Evolutionary conservation across 2,797 vertebrate genomes (phyloP).

Genomic region (Phrynocephalus forsythii): DNA sequence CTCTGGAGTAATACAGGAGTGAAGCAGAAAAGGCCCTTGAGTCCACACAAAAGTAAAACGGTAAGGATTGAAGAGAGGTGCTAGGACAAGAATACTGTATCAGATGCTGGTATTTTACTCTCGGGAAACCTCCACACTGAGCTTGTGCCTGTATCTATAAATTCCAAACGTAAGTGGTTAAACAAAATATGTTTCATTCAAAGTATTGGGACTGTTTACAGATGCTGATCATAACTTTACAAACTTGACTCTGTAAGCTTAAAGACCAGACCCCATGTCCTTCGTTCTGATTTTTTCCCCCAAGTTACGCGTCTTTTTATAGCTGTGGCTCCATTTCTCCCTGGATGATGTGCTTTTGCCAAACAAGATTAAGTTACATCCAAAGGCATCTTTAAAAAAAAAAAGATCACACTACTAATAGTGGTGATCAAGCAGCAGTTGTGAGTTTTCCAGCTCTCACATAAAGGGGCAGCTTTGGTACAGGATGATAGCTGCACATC

Average conservation of each 20-base stretch:
- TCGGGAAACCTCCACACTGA: neutral
- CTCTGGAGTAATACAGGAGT: neutral
- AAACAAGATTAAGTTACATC: neutral
- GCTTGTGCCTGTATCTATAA: neutral
- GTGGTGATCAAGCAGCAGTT: neutral
- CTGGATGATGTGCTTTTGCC: neutral
- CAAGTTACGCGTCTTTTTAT: neutral
- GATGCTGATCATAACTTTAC: neutral
- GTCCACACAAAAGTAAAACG: neutral
- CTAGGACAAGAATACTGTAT: neutral
- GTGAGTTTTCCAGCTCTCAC: too few species aligned
- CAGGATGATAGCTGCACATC: neutral
- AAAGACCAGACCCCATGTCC: too few species aligned
- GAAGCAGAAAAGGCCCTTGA: neutral
- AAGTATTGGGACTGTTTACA: neutral
- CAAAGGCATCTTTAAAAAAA: neutral
- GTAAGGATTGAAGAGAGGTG: neutral
- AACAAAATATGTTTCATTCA: neutral
- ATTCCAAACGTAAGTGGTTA: neutral
- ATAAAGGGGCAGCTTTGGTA: too few species aligned
- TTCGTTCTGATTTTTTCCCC: neutral
- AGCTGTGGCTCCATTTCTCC: neutral
- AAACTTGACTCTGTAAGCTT: neutral
- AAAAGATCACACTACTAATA: neutral
- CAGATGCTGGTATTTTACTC: neutral